Conservation (phyloP, 1,140 invertebrate genomes). For the Heliconius melpomene region DNA sequence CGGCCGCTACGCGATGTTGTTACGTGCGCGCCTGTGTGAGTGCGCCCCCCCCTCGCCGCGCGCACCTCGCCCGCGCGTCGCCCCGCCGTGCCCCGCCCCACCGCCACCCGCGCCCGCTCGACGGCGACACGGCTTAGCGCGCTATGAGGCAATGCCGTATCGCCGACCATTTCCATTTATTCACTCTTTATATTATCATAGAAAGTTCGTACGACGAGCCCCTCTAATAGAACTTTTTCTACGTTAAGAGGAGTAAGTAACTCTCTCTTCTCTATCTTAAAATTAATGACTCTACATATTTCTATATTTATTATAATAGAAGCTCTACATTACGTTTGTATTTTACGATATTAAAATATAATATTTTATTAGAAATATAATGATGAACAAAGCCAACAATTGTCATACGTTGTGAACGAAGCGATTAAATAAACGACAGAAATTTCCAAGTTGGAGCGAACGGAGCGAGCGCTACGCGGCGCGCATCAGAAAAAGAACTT, state of each 20-base stretch:
- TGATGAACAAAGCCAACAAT: not conserved
- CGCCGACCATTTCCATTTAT: slow-evolving; percentile 57
- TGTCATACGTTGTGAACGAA: not conserved
- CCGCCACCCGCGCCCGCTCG: slow-evolving; percentile 48
- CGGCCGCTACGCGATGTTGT: slow-evolving; percentile 72
- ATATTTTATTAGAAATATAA: not conserved
- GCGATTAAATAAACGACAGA: slow-evolving; percentile 75
- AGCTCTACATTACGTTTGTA: not conserved
- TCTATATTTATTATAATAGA: not conserved
- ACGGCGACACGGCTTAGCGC: slow-evolving; percentile 66
- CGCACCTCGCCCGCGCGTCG: slow-evolving; percentile 32
- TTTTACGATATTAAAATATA: not conserved
- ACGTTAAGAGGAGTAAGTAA: slow-evolving; percentile 48
- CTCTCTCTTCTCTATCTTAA: slow-evolving; percentile 6
- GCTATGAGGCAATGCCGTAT: slow-evolving; percentile 75
- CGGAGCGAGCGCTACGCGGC: slow-evolving; percentile 75
- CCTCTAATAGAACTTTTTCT: slow-evolving; percentile 71
- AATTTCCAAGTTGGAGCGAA: slow-evolving; percentile 75
- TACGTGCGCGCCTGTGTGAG: slow-evolving; percentile 58
- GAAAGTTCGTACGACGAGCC: slow-evolving; percentile 77
- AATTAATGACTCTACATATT: not conserved
- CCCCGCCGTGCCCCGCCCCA: slow-evolving; percentile 40
- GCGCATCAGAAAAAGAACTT: slow-evolving; percentile 81
- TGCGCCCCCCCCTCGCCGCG: slow-evolving; percentile 44
- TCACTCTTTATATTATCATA: slow-evolving; percentile 77